These are phyloP conservation scores for Vulpes vulpes DNA, from an alignment of 2,113 vertebrate species.

Conservation along the genomic window DNA sequence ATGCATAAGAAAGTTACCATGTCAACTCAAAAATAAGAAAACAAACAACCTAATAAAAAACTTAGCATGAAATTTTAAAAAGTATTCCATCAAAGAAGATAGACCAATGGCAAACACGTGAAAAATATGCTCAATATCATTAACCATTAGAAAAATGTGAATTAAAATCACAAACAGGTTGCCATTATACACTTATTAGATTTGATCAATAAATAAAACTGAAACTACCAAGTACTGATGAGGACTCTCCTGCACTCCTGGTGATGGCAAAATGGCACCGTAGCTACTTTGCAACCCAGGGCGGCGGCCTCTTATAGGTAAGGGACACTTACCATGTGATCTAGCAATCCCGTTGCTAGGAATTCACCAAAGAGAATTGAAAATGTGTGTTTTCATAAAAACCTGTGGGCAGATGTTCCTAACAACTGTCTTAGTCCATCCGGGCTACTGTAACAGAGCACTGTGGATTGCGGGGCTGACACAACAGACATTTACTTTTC, in stretches of 20 bases:
- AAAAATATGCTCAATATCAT: not conserved
- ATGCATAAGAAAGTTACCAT: not conserved
- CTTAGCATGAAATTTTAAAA: not conserved
- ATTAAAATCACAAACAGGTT: not conserved
- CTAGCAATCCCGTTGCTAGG: not conserved
- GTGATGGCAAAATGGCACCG: fast-evolving
- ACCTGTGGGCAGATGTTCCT: not conserved
- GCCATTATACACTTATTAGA: not conserved
- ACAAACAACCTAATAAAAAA: not conserved
- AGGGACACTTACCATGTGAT: not conserved
- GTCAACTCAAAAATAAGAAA: conserved; percentile 22
- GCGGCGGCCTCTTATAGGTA: not conserved
- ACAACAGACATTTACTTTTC: not conserved
- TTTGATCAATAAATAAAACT: not conserved
- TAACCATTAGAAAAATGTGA: not conserved
- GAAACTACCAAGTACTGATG: not conserved
- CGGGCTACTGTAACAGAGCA: not conserved
- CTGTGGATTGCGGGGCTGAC: no score
- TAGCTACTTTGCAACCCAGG: not conserved
- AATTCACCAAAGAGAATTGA: not conserved
- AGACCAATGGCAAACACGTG: not conserved
- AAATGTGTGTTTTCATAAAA: not conserved
- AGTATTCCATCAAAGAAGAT: not conserved
- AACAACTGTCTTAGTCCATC: not conserved
- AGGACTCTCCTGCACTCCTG: not conserved